A percentile compares a stretch with the other conserved stretches of the same genome.
These are phyloP conservation scores for Seira sanloemensis DNA, from an alignment of 2,888 invertebrate genomes.

Conservation along the genomic window DNA sequence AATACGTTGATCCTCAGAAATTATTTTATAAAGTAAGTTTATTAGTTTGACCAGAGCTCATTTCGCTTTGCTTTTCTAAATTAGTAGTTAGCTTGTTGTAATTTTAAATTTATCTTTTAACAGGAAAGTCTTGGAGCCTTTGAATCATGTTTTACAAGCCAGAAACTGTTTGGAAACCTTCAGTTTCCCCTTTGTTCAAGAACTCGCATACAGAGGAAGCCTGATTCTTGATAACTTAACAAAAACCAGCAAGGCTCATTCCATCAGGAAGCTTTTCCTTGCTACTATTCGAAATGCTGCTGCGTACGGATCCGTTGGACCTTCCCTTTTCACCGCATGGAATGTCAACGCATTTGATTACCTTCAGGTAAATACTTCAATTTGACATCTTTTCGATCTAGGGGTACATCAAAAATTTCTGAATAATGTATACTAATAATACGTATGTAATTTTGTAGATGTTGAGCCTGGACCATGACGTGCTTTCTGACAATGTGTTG, in stretches of 20 bases:
- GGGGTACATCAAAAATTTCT: too few relatives aligned
- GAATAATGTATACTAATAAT: background rate
- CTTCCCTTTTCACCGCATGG: conserved; percentile 36
- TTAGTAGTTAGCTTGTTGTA: background rate
- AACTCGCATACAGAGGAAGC: conserved; percentile 60
- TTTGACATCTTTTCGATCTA: background rate
- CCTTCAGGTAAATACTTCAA: conserved; percentile 58
- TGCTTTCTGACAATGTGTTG: conserved; percentile 68
- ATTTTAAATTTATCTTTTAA: conserved; percentile 36
- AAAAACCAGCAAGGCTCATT: conserved; percentile 57
- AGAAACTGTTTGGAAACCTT: conserved; percentile 70
- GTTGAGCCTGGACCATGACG: conserved; percentile 71
- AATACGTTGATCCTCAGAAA: conserved; percentile 62
- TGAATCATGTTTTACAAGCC: conserved; percentile 60
- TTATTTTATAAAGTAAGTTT: conserved; percentile 67
- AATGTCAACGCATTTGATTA: conserved; percentile 50
- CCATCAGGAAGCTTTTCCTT: conserved; percentile 66
- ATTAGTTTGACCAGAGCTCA: too few relatives aligned
- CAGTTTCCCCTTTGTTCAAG: conserved; percentile 70
- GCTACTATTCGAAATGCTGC: conserved; percentile 63
- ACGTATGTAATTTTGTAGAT: conserved; percentile 58
- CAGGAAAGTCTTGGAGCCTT: conserved; percentile 68
- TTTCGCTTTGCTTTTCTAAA: conserved; percentile 3
- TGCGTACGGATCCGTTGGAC: conserved; percentile 18
- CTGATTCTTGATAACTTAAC: conserved; percentile 59